phyloP scores from a whole-genome alignment of 1,140 invertebrate genomes.

The Drosophila pruinosa region DNA sequence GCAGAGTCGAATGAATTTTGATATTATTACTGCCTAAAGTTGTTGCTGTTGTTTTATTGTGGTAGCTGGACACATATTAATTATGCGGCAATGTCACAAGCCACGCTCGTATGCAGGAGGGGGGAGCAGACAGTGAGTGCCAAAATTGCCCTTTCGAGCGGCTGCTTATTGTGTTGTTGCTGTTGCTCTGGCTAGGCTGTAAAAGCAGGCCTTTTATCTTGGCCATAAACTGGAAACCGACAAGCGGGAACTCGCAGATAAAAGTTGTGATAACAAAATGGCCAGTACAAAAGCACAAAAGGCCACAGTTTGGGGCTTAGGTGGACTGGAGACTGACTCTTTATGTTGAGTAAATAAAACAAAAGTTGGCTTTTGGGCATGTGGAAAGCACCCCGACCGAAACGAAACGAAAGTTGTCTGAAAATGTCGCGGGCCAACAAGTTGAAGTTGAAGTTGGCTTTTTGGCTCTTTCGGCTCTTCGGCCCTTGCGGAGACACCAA shows the following conservation, averaged over 20 bases:
- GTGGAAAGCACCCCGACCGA: slow-evolving; percentile 60
- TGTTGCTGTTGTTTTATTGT: slow-evolving; percentile 39
- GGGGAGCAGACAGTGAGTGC: background rate
- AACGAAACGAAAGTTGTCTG: slow-evolving; percentile 79
- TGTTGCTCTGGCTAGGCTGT: slow-evolving; percentile 30
- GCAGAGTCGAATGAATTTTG: slow-evolving; percentile 51
- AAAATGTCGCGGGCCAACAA: slow-evolving; percentile 65
- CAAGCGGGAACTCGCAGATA: slow-evolving; percentile 23
- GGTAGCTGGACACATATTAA: slow-evolving; percentile 47
- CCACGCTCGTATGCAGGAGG: background rate
- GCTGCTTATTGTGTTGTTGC: slow-evolving; percentile 2
- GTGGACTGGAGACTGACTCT: slow-evolving; percentile 6
- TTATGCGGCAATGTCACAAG: slow-evolving; percentile 66
- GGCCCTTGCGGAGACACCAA: slow-evolving; percentile 51
- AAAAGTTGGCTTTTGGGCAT: slow-evolving; percentile 31
- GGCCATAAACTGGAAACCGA: slow-evolving; percentile 22
- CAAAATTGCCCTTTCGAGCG: slow-evolving; percentile 61
- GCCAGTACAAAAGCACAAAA: slow-evolving; percentile 18
- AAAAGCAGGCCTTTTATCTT: slow-evolving; percentile 46
- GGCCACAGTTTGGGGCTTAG: slow-evolving; percentile 11
- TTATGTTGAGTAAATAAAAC: slow-evolving; percentile 35
- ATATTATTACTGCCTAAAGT: slow-evolving; percentile 16
- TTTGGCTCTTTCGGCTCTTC: background rate
- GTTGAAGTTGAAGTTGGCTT: slow-evolving; percentile 33
- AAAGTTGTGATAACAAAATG: slow-evolving; percentile 42